Evolutionary conservation across 2,888 invertebrate species (phyloP).

Genomic region (Vannuccia rotundouncinata): DNA sequence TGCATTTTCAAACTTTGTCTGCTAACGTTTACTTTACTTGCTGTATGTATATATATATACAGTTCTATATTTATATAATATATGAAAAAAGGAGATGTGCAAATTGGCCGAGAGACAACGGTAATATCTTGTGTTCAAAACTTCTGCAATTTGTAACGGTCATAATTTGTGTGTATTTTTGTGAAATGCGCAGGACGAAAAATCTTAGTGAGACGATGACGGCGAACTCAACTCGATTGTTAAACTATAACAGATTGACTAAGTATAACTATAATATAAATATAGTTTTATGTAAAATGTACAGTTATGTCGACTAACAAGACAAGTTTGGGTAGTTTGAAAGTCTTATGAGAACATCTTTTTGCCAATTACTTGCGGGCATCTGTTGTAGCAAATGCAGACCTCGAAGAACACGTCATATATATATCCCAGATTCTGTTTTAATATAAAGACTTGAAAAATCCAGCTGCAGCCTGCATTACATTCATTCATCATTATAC

Average conservation of each 20-base stretch:
- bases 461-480: background rate
- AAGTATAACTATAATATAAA: background rate
- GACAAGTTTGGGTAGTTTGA: background rate
- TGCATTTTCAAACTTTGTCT: conserved; percentile 11
- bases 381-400: background rate
- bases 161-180: background rate
- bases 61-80: background rate
- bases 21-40: background rate
- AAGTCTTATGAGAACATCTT: background rate
- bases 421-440: background rate
- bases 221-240: background rate
- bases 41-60: background rate
- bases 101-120: too few species aligned
- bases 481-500: background rate
- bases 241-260: background rate
- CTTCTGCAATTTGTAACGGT: background rate
- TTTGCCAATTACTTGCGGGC: background rate
- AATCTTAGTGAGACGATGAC: background rate
- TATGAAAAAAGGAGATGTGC: too few species aligned
- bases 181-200: background rate
- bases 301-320: too few species aligned
- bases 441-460: background rate
- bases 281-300: too few species aligned
- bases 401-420: background rate
- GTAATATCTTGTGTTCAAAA: too few species aligned